Base-by-base conservation (phyloP, 2,888 invertebrate genomes). In the Antheraea assamensis region DNA sequence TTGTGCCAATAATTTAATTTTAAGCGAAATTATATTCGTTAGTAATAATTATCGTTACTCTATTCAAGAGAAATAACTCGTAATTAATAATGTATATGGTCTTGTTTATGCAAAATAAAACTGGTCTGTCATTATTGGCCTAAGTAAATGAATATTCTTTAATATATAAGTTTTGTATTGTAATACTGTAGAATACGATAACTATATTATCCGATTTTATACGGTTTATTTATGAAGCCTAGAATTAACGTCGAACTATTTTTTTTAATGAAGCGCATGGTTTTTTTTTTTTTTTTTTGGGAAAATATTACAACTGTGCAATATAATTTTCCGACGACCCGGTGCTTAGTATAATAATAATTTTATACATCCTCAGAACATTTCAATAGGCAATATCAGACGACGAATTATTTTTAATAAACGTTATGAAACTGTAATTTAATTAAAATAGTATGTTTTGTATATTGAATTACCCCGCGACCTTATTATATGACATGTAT, bases 1-100 rank as follows among this genome's bases (percentile, higher is more conserved):
- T 93, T 91, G 94, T 94, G 94, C 94, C 94, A 94, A 94, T 88
- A 91, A 85, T 90, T 89, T 91, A 84, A 88, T 86, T 90, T 91
- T 90, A 87, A 88, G 88, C 85, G 85, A 82, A 82, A 81, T 83
- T 74, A 42, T 73, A 70, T 31, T 73, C 52, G 58, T 70, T 24
- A 82, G 80, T 83, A 74, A 70, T 73, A 73, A 27, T 70, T n/a
- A 42, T 70, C n/a, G 19, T 93, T 88, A 91, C 85, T 89, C 89
- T 91, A 86, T 90, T 91, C 90, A 87, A 88, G 88, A 88, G 88
- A 85, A 85, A 82, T 82, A 81, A 82, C 74, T 42, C 42, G 27
- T 47, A 8, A n/a, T n/a, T n/a, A n/a, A n/a, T n/a, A n/a, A n/a
- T 83, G 81, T 87, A 88, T 86, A 85, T 85, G 83, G 83, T 81